Evolutionary conservation across 2,888 invertebrate species (phyloP).

Genomic region (Omphaloscelis lunosa): DNA sequence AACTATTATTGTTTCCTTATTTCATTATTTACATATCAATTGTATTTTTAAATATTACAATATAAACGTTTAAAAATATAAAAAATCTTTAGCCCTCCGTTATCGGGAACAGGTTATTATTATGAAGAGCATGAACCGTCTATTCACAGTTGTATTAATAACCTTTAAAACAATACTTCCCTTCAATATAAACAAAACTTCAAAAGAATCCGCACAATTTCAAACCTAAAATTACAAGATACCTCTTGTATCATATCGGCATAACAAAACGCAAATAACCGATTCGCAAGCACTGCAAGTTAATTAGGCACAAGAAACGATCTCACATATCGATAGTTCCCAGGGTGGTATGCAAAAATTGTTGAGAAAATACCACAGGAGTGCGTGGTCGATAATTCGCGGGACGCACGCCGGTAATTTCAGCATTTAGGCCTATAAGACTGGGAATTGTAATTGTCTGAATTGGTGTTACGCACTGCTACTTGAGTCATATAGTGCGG

Average conservation of each 20-base stretch:
- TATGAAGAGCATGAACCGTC: background rate
- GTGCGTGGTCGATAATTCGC: slow-evolving; percentile 85
- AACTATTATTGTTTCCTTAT: no score
- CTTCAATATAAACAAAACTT: slow-evolving; percentile 22
- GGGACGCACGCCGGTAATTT: slow-evolving; percentile 80
- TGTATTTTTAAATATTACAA: no score
- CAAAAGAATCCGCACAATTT: slow-evolving; percentile 33
- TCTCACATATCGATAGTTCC: slow-evolving; percentile 81
- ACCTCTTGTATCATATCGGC: slow-evolving; percentile 63
- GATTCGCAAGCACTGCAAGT: slow-evolving; percentile 78
- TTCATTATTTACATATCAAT: no score
- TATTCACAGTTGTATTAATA: background rate
- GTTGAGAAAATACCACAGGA: slow-evolving; percentile 86
- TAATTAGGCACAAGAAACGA: slow-evolving; percentile 81
- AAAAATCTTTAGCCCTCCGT: no score
- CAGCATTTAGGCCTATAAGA: slow-evolving; percentile 83
- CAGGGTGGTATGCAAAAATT: slow-evolving; percentile 90
- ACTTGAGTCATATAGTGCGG: slow-evolving; percentile 48
- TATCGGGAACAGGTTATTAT: background rate
- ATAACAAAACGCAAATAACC: slow-evolving; percentile 75
- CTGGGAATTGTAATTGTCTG: slow-evolving; percentile 75
- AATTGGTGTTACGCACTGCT: slow-evolving; percentile 60
- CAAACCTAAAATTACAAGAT: slow-evolving; percentile 50
- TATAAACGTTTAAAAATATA: no score
- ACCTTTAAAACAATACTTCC: background rate